Evolutionary conservation across 2,113 vertebrate species (phyloP).

Genomic region (Thymallus thymallus): DNA sequence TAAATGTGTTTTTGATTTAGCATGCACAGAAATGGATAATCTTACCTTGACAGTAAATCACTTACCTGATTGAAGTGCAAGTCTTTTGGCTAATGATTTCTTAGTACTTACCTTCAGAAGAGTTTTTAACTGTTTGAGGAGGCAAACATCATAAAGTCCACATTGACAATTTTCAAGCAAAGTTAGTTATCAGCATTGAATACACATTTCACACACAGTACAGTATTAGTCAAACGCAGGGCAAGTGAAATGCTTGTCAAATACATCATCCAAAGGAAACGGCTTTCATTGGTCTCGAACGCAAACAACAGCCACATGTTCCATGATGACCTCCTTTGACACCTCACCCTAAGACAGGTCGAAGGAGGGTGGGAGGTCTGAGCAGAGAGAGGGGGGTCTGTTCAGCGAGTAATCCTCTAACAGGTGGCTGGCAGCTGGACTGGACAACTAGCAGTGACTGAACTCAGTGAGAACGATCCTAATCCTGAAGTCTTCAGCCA

Average conservation of each 20-base stretch:
- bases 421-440: constrained; percentile 73
- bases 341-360: no score
- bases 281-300: no score
- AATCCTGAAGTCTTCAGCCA: background rate
- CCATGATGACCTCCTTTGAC: no score
- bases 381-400: constrained; percentile 2
- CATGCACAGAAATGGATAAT: background rate
- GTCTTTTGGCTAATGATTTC: background rate
- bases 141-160: constrained; percentile 6
- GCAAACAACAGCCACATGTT: no score
- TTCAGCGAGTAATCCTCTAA: constrained; percentile 27
- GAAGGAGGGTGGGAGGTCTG: background rate
- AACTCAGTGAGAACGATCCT: background rate
- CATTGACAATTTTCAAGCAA: background rate
- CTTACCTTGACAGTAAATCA: constrained; percentile 42
- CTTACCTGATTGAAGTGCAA: constrained; percentile 47
- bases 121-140: constrained; percentile 24
- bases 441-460: constrained; percentile 23
- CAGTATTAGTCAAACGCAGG: background rate
- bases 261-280: no score
- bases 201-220: background rate
- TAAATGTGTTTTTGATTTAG: background rate
- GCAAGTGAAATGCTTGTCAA: background rate
- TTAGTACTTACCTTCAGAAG: constrained; percentile 10
- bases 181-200: background rate